phyloP scores from a whole-genome alignment of 2,113 vertebrate species.

The Nyctibius bracteatus region DNA sequence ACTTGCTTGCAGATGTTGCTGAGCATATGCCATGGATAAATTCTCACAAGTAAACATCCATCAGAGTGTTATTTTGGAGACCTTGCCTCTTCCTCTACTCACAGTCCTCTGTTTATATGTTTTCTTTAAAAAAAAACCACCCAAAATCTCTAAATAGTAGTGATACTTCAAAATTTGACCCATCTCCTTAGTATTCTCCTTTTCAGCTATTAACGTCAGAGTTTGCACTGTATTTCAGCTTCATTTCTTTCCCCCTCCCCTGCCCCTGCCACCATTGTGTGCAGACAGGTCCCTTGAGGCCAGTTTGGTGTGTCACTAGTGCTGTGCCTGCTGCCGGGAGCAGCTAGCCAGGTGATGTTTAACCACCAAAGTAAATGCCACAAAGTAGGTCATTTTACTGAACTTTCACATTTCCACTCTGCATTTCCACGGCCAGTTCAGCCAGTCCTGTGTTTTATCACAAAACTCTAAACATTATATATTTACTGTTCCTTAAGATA shows the following conservation, averaged over 20 bases:
- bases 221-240: not conserved
- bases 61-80: not conserved
- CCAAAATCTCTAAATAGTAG: not conserved
- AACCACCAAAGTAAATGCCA: not conserved
- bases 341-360: not conserved
- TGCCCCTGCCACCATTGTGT: no score
- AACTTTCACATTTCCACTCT: not conserved
- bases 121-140: not conserved
- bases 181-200: not conserved
- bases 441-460: not conserved
- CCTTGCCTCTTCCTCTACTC: not conserved
- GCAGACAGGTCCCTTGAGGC: not conserved
- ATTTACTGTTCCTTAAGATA: not conserved
- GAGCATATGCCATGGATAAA: not conserved
- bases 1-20: not conserved
- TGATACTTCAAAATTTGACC: not conserved
- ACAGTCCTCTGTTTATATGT: not conserved
- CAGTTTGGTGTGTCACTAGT: not conserved
- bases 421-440: accelerated
- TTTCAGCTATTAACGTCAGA: not conserved
- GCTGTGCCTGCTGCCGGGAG: not conserved
- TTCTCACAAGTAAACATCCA: not conserved
- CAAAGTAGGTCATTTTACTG: not conserved
- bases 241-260: not conserved
- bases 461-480: not conserved